Evolutionary conservation across 2,888 invertebrate genomes (phyloP).

Genomic region (Pediacus dermestoides): DNA sequence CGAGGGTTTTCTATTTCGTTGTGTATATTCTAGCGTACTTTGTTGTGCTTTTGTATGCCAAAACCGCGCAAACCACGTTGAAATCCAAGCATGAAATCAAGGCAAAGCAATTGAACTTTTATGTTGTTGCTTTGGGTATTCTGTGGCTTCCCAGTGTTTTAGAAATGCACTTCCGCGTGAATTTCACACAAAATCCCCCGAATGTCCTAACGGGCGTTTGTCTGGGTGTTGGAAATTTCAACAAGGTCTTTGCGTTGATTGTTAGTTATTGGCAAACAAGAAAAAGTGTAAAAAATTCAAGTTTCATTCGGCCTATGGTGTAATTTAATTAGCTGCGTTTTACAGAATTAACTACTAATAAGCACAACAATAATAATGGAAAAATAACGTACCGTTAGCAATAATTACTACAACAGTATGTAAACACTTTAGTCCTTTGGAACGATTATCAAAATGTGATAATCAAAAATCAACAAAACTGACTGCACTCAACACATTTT

Average conservation of each 20-base stretch:
- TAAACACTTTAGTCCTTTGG: too few relatives aligned
- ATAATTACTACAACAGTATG: too few relatives aligned
- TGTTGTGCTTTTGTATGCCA: conserved; percentile 36
- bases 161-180: conserved; percentile 39
- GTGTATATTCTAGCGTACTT: conserved; percentile 37
- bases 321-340: too few relatives aligned
- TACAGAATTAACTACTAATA: too few relatives aligned
- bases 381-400: too few relatives aligned
- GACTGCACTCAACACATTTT: too few relatives aligned
- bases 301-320: conserved; percentile 28
- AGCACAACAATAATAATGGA: too few relatives aligned
- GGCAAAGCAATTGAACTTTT: conserved; percentile 28
- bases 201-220: conserved; percentile 35
- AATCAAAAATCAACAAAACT: too few relatives aligned
- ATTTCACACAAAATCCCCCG: conserved; percentile 31
- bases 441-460: too few relatives aligned
- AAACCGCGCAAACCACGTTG: conserved; percentile 31
- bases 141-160: conserved; percentile 43
- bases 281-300: conserved; percentile 26
- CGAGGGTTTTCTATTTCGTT: conserved; percentile 38
- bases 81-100: conserved; percentile 19
- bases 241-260: conserved; percentile 30
- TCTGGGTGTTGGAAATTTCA: conserved; percentile 35
- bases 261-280: conserved; percentile 28
- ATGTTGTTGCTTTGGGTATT: conserved; percentile 31